Percentiles rank a stretch among this genome's conserved stretches.
phyloP scores from a whole-genome alignment of 2,888 invertebrate species.

The Rhamphomyia laevipes region DNA sequence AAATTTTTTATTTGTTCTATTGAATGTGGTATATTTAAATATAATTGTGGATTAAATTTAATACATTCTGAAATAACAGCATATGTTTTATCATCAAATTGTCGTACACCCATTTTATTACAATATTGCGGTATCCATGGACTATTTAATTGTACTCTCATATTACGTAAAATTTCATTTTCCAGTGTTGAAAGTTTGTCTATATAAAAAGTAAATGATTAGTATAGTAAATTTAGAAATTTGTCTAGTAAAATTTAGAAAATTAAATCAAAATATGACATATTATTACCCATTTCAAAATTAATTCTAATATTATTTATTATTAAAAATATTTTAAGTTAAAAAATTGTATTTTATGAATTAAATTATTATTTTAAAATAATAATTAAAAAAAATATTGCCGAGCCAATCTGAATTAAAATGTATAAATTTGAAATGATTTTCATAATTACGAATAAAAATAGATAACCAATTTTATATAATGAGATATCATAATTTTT shows the following conservation, averaged over 20 bases:
- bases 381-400: too few species aligned
- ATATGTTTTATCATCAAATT: slow-evolving; percentile 14
- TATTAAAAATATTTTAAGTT: neutral
- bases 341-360: too few species aligned
- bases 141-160: slow-evolving; percentile 41
- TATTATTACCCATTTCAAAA: neutral
- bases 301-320: neutral
- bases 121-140: slow-evolving; percentile 59
- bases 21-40: slow-evolving; percentile 26
- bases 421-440: too few species aligned
- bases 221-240: too few species aligned
- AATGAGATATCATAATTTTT: too few species aligned
- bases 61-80: slow-evolving; percentile 24
- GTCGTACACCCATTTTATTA: slow-evolving; percentile 23
- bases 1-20: slow-evolving; percentile 12
- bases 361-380: too few species aligned
- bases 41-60: slow-evolving; percentile 28
- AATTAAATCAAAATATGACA: too few species aligned
- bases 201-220: neutral
- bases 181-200: slow-evolving; percentile 38
- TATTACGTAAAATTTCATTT: slow-evolving; percentile 41
- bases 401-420: too few species aligned
- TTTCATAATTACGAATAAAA: too few species aligned
- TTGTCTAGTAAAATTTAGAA: too few species aligned
- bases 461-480: too few species aligned